phyloP scores from a whole-genome alignment of 2,797 vertebrate genomes.

The Aldrovandia affinis region DNA sequence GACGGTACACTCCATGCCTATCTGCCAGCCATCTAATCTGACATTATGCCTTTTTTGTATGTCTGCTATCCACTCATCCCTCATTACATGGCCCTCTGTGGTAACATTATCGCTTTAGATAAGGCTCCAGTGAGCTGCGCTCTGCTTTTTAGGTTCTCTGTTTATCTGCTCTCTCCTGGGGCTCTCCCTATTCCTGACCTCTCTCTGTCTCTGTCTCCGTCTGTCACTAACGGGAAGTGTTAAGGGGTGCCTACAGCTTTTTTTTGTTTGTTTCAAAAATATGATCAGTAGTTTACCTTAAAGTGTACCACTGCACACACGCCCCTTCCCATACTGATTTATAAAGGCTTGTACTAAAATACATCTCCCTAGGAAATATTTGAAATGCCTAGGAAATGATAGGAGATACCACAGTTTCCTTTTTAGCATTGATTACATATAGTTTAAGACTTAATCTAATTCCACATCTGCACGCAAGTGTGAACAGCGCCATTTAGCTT shows the following conservation, averaged over 20 bases:
- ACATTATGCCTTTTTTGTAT: conserved; percentile 56
- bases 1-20: conserved; percentile 45
- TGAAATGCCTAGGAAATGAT: no score
- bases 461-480: background rate
- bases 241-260: background rate
- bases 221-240: conserved; percentile 33
- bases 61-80: conserved; percentile 59
- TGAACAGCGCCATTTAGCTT: conserved; percentile 60
- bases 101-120: conserved; percentile 78
- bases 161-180: conserved; percentile 62
- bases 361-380: no score
- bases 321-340: no score
- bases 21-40: conserved; percentile 53
- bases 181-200: conserved; percentile 51
- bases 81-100: conserved; percentile 69
- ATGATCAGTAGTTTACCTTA: background rate
- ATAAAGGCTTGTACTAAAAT: background rate
- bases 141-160: conserved; percentile 71
- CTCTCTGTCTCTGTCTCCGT: conserved; percentile 51
- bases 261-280: conserved; percentile 23
- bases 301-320: background rate
- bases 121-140: conserved; percentile 74
- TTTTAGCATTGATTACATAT: background rate
- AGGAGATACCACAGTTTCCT: background rate
- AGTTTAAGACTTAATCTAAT: conserved; percentile 1